Base-by-base conservation (phyloP, 1,140 invertebrate genomes). In the Cardiocondyla obscurior region DNA sequence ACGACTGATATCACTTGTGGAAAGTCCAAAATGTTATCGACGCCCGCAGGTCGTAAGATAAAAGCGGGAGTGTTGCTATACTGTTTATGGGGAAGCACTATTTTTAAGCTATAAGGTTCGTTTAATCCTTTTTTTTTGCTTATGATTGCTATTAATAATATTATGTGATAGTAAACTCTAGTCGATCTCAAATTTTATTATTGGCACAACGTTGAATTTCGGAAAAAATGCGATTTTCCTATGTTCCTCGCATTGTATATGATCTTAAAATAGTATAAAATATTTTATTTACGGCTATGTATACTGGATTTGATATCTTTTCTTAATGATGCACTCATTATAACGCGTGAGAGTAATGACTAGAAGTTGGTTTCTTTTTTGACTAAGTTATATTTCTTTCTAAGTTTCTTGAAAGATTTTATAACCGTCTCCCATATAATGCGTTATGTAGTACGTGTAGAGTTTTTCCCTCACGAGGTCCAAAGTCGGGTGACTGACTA, bases 181-280 rank as follows among this genome's bases (percentile, higher is more conserved):
- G 65, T 39, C 30, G 14, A 51, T n/a, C 12, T 16, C 25, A 39
- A 53, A 51, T 16, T 3, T 69, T 55, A n/a, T 65, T 53, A 77
- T 79, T 79, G 74, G 74, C 74, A 79, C 74, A 67, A 14, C 19
- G 14, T 67, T 36, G 62, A 79, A 67, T 79, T 79, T 51, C 25
- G 51, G 14, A 19, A 19, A 79, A 30, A 39, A 53, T 30, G 30
- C 30, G 65, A 76, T 3, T n/a, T 39, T 33, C 30, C 30, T 67
- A 42, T n/a, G 3, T 10, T 30, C 12, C 53, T 55, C 19, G 16
- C 10, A 39, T 19, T n/a, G 28, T 6, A 51, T 1, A 14, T 22
- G 16, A 53, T 0, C 7, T 7, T 79, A 79, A 79, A 79, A 30
- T 42, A 39, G 62, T 79, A 79, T 22, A 55, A 79, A 79, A 79